Evolutionary conservation across 2,113 vertebrate species (phyloP).

Genomic region (Megaceryle maxima): DNA sequence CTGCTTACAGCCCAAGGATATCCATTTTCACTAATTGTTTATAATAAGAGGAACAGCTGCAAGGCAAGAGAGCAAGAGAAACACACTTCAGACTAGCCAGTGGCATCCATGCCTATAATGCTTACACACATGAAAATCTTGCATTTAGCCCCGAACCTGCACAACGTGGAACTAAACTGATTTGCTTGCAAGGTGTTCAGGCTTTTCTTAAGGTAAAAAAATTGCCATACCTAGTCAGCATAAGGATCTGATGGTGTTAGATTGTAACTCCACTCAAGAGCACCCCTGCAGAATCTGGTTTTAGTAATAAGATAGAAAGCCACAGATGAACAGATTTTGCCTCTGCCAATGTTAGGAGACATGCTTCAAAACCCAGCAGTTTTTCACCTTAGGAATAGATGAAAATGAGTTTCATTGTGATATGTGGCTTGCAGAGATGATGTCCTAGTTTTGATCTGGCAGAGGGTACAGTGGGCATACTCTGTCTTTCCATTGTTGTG

Average conservation of each 20-base stretch:
- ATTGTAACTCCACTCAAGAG: not conserved
- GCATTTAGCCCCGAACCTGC: not conserved
- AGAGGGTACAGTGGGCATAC: not conserved
- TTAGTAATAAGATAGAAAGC: not conserved
- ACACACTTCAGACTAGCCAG: not conserved
- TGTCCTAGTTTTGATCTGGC: not conserved
- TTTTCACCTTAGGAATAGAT: not conserved
- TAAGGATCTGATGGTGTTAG: not conserved
- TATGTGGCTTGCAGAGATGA: rapidly evolving
- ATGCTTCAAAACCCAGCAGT: not conserved
- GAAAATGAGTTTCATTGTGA: not conserved
- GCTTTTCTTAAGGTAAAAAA: not conserved
- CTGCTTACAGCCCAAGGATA: not conserved
- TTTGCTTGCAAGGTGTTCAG: not conserved
- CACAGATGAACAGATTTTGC: not conserved
- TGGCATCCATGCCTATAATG: not conserved
- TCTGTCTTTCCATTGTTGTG: not conserved
- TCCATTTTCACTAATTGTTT: not conserved
- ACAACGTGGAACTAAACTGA: not conserved
- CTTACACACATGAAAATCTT: not conserved
- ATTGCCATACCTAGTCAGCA: not conserved
- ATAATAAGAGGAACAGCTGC: not conserved
- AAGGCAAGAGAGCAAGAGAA: not conserved
- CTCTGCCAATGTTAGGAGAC: not conserved
- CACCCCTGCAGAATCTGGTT: not conserved